Evolutionary conservation across 1,140 invertebrate species (phyloP).

Genomic region (Calliopsis andreniformis): DNA sequence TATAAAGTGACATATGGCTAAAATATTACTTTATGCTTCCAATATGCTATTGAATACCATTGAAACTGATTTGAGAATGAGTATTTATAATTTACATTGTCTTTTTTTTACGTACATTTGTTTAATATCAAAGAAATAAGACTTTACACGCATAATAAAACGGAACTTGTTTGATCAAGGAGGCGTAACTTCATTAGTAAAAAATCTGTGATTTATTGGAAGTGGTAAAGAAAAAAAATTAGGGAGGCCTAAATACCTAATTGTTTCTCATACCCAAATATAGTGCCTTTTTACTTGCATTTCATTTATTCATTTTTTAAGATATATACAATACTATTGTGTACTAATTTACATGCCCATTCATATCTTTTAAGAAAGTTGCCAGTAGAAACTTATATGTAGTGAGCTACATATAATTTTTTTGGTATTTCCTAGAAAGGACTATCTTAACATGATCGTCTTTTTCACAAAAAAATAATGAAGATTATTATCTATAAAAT

Average conservation of each 20-base stretch:
- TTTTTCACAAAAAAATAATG: background rate
- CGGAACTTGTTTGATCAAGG: conserved; percentile 53
- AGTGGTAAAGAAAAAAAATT: conserved; percentile 42
- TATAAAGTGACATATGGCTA: conserved; percentile 53
- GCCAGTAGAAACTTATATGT: conserved; percentile 38
- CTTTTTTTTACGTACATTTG: conserved; percentile 39
- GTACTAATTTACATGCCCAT: conserved; percentile 49
- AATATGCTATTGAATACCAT: conserved; percentile 53
- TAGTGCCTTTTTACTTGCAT: conserved; percentile 69
- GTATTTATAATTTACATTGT: conserved; percentile 53
- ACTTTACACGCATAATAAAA: conserved; percentile 53
- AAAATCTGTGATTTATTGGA: conserved; percentile 56
- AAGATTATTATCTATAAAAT: too few species aligned
- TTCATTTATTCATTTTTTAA: conserved; percentile 62
- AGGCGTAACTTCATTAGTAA: conserved; percentile 63
- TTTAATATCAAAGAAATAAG: conserved; percentile 46
- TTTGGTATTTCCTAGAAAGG: background rate
- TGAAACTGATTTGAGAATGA: conserved; percentile 45
- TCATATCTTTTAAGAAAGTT: conserved; percentile 56
- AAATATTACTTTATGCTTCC: conserved; percentile 67
- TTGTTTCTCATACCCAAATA: conserved; percentile 63
- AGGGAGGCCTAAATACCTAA: conserved; percentile 62
- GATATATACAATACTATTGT: conserved; percentile 48
- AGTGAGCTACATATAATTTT: background rate
- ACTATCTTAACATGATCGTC: conserved; percentile 29